A percentile compares a stretch with the other conserved stretches of the same genome.
Conservation (phyloP, 2,113 vertebrate species). For the Oxygymnocypris stewartii region DNA sequence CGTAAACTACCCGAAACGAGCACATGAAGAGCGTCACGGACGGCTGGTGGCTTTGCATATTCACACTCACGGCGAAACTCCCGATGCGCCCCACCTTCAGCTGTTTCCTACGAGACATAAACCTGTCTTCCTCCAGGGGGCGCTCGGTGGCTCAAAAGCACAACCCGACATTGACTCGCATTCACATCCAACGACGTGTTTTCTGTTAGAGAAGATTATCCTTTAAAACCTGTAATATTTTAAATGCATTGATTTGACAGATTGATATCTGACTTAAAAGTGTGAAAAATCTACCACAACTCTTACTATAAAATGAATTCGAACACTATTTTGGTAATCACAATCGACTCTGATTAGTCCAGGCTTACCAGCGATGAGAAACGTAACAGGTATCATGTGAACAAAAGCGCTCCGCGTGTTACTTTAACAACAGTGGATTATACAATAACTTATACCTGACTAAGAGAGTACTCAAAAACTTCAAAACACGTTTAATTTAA, state of each 20-base stretch:
- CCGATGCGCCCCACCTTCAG: constrained; percentile 51
- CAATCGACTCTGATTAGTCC: background rate
- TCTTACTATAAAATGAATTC: background rate
- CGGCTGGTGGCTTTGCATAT: constrained; percentile 52
- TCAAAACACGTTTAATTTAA: background rate
- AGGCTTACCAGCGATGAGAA: background rate
- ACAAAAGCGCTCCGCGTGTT: background rate
- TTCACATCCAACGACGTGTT: background rate
- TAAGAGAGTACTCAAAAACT: background rate
- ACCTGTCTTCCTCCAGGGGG: background rate
- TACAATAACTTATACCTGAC: background rate
- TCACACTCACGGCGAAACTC: constrained; percentile 34
- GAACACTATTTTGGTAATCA: background rate
- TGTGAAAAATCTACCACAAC: background rate
- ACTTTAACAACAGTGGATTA: background rate
- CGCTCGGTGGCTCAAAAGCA: background rate
- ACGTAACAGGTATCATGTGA: background rate
- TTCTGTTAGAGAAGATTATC: background rate
- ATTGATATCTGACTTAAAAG: background rate
- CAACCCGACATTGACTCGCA: background rate
- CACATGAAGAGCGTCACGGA: constrained; percentile 27
- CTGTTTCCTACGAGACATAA: background rate
- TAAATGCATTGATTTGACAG: no score
- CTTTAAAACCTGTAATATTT: background rate
- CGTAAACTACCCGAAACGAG: constrained; percentile 25